Base-by-base conservation (phyloP, 2,888 invertebrate species). In the Phortica magna region DNA sequence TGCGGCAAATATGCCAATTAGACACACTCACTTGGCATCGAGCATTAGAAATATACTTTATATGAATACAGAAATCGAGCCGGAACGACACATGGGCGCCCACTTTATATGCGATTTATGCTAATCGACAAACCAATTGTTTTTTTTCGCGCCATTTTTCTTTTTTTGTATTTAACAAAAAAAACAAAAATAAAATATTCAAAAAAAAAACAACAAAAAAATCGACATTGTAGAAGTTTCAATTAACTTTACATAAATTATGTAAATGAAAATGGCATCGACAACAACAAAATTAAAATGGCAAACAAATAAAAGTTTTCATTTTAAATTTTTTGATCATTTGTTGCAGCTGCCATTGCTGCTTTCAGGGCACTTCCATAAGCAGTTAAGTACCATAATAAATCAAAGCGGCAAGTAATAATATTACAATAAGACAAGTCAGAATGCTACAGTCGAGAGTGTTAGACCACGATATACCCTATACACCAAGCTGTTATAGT, bases 201-300 rank as follows among this genome's bases (percentile, higher is more conserved):
- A 31, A 4, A 1, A 31, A 31, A 31, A 31, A 48, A 7, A 48
- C 3, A 14, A 48, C 2, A 48, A 48, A 48, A 48, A 48, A 48
- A 14, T 48, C 9, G 14, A 48, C 48, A 22, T 17, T 55, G 55
- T 55, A 55, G 7, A 55, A 55, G 10, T 55, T n/a, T 61, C 19
- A 61, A 61, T 61, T 22, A 61, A 61, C 19, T 61, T 61, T 17
- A 61, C 17, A 61, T 61, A 61, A 61, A 19, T 61, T 61, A 61
- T 61, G 22, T 19, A 61, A 61, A 61, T 61, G 7, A 61, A 61
- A 61, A 61, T 6, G 7, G 3, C 61, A 61, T 61, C 19, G 17
- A 0, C 59, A 17, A 59, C 2, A 61, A 22, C 19, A 2, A 22
- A 22, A 59, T 14, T 43, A 31, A 31, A 31, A 31, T 4, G 1